Evolutionary conservation across 2,888 invertebrate genomes (phyloP).

Genomic region (Cataglyphis rosenhaueri): DNA sequence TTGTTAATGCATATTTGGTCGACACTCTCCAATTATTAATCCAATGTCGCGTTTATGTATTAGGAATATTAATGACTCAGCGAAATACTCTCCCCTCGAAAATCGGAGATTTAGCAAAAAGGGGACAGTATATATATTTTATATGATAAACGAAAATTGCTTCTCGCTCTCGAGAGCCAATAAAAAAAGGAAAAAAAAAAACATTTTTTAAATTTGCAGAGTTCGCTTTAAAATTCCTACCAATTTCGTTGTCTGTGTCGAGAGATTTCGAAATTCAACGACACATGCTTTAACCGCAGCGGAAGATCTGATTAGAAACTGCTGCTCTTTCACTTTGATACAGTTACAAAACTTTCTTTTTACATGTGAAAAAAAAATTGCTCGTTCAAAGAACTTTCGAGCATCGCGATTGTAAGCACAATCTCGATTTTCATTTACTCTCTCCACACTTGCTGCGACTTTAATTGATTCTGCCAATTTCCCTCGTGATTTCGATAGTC

Average conservation of each 20-base stretch:
- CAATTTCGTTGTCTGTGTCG: not conserved
- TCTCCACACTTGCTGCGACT: not conserved
- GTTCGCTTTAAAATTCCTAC: not conserved
- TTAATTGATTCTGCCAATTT: not conserved
- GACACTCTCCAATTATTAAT: constrained; percentile 61
- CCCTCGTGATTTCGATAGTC: not conserved
- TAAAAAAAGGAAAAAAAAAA: not conserved
- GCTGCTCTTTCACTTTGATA: not conserved
- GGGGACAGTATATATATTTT: not conserved
- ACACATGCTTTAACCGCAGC: not conserved
- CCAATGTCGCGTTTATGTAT: constrained; percentile 42
- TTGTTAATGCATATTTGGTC: constrained; percentile 63
- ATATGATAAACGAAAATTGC: not conserved
- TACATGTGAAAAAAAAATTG: not conserved
- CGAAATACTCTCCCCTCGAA: not conserved
- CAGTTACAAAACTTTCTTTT: not conserved
- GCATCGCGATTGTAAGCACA: not conserved
- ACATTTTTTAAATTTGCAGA: not conserved
- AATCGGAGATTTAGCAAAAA: not conserved
- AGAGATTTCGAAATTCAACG: not conserved
- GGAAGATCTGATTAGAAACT: not conserved
- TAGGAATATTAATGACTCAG: constrained; percentile 31
- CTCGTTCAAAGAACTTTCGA: constrained; percentile 12
- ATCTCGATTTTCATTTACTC: not conserved
- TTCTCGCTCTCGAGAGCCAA: not conserved